phyloP scores from a whole-genome alignment of 1,140 invertebrate genomes.

The Danaus melanippus region DNA sequence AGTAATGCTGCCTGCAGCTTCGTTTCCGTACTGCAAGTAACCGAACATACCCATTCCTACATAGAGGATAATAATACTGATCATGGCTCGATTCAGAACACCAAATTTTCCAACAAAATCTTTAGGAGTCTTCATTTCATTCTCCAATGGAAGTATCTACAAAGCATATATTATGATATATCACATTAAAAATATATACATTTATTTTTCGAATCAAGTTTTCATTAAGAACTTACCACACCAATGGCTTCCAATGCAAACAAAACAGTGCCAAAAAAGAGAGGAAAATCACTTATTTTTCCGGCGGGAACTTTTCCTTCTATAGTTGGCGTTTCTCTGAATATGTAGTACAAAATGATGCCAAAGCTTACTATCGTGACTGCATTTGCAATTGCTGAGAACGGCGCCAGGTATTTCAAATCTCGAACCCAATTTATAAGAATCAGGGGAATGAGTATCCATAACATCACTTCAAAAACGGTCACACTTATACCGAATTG shows the following conservation, averaged over 20 bases:
- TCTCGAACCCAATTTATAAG: slow-evolving; percentile 80
- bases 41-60: slow-evolving; percentile 85
- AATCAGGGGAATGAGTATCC: slow-evolving; percentile 78
- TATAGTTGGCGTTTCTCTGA: slow-evolving; percentile 73
- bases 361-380: slow-evolving; percentile 76
- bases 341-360: slow-evolving; percentile 80
- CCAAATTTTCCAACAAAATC: slow-evolving; percentile 80
- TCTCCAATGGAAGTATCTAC: slow-evolving; percentile 88
- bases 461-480: slow-evolving; percentile 72
- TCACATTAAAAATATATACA: slow-evolving; percentile 1
- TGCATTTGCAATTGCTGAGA: slow-evolving; percentile 82
- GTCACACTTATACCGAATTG: slow-evolving; percentile 55
- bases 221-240: slow-evolving; percentile 69
- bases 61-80: slow-evolving; percentile 79
- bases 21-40: slow-evolving; percentile 81
- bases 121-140: slow-evolving; percentile 86
- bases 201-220: slow-evolving; percentile 1
- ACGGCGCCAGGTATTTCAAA: slow-evolving; percentile 81
- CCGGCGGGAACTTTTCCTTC: slow-evolving; percentile 58
- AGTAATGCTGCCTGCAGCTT: slow-evolving; percentile 78
- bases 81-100: slow-evolving; percentile 85
- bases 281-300: slow-evolving; percentile 67
- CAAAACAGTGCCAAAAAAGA: slow-evolving; percentile 78
- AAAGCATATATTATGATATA: slow-evolving; percentile 1
- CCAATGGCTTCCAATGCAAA: slow-evolving; percentile 80